Evolutionary conservation across 2,797 vertebrate genomes (phyloP).

Genomic region (Gambusia yucatana): DNA sequence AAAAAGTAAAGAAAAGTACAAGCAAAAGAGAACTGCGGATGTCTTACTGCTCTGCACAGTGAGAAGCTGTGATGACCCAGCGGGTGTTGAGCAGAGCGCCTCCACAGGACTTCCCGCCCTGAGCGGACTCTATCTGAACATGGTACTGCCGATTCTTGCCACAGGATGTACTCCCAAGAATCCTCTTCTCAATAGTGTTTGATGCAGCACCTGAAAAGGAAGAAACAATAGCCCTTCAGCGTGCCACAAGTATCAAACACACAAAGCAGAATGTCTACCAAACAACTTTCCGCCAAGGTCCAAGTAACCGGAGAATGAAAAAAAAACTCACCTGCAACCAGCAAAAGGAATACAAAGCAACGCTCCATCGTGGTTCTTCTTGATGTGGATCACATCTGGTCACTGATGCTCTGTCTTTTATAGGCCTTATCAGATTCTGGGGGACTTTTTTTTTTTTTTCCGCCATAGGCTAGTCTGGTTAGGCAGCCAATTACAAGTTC

Average conservation of each 20-base stretch:
- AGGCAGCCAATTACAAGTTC: not conserved
- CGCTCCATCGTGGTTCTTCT: constrained; percentile 18
- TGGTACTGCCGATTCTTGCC: constrained; percentile 10
- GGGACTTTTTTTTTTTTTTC: not conserved
- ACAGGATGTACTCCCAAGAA: constrained; percentile 5
- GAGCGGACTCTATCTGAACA: constrained; percentile 18
- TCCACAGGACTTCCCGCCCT: constrained; percentile 1
- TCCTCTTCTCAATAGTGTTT: constrained; percentile 35
- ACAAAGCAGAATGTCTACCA: not conserved
- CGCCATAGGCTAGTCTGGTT: not conserved
- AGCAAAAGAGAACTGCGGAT: not conserved
- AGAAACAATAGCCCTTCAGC: not conserved
- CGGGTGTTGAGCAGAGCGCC: constrained; percentile 39
- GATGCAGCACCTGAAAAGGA: constrained; percentile 10
- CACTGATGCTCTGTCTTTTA: not conserved
- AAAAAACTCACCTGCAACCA: constrained; percentile 24
- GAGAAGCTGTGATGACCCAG: constrained; percentile 50
- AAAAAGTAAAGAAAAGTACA: not conserved
- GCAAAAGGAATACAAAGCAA: constrained; percentile 3
- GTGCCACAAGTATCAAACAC: not conserved
- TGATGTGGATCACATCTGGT: constrained; percentile 5
- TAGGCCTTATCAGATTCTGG: not conserved
- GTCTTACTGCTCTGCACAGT: constrained; percentile 49
- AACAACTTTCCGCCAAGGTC: not conserved
- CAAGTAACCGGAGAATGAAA: rapidly evolving